Base-by-base conservation (phyloP, 2,888 invertebrate genomes). In the Augiades crinisus region DNA sequence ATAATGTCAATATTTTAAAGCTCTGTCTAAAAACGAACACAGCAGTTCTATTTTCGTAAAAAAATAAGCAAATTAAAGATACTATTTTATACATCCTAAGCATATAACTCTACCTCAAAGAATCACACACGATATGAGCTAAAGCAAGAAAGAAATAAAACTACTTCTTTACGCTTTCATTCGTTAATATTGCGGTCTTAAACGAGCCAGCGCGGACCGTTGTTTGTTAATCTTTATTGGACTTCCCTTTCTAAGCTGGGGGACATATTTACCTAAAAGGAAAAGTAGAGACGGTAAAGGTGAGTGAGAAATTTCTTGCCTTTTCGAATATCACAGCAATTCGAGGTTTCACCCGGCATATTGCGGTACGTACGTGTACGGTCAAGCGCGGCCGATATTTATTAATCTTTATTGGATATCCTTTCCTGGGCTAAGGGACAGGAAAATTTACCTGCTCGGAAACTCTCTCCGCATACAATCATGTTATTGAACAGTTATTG, bases 171-270 rank as follows among this genome's bases (percentile, higher is more conserved):
- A 30, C n/a, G n/a, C n/a, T n/a, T n/a, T n/a, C 30, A 5, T 30
- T 12, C 30, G 3, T 2, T 30, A 30, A 19, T 22, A 79, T 76
- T 79, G 73, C 69, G 74, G 66, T 60, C 53, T 46, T 63, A 65
- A 75, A 75, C 65, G 77, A 74, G 69, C 72, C 67, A 65, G 64
- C 71, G 65, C 53, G 68, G 49, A 58, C 73, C 72, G 72, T 75
- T 77, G 75, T 80, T 78, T 81, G 78, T 82, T 79, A 78, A 76
- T 81, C 80, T 81, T 82, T 83, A 82, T 80, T 75, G 70, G 12
- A 68, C 61, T 62, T 70, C 60, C 69, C 69, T 67, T 75, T 72
- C 73, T 76, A 65, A 17, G 13, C 30, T 12, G 10, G 16, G 14
- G 27, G 31, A 44, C 31, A 30, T 30, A 30, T 30, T 30, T n/a